phyloP scores from a whole-genome alignment of 2,113 vertebrate species.

The Thunnus maccoyii region DNA sequence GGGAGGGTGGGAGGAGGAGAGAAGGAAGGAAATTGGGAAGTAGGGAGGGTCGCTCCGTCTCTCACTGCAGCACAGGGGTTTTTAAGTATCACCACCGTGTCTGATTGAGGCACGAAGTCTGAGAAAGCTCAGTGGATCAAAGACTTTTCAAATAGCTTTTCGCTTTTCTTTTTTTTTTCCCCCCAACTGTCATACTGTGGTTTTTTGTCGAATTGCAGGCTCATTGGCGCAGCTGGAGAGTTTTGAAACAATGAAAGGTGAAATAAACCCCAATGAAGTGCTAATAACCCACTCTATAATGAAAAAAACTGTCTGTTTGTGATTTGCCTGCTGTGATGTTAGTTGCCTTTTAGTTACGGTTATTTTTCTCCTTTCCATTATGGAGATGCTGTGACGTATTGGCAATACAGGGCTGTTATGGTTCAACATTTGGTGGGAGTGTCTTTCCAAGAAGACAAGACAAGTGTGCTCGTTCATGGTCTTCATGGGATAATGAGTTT shows the following conservation, averaged over 20 bases:
- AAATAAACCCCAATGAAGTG: conserved; percentile 61
- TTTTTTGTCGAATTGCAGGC: conserved; percentile 50
- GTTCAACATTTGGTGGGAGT: not conserved
- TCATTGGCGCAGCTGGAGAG: conserved; percentile 45
- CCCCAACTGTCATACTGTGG: conserved; percentile 48
- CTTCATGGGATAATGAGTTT: not conserved
- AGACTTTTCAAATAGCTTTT: conserved; percentile 75
- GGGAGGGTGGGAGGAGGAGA: conserved; percentile 13
- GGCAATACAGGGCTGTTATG: not conserved
- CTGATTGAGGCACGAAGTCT: conserved; percentile 75
- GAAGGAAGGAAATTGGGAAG: conserved; percentile 36
- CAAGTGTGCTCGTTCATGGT: not conserved
- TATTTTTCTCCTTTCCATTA: conserved; percentile 11
- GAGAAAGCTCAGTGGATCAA: conserved; percentile 78
- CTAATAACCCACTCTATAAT: conserved; percentile 39
- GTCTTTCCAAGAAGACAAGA: not conserved
- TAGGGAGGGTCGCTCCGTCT: conserved; percentile 53
- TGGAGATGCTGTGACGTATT: not conserved
- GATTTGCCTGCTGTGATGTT: not conserved
- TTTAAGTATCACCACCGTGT: conserved; percentile 75
- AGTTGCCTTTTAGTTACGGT: not conserved
- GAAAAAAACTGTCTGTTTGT: conserved; percentile 12
- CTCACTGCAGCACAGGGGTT: conserved; percentile 63
- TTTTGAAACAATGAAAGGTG: conserved; percentile 57
- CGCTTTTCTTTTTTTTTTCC: conserved; percentile 16